phyloP scores from a whole-genome alignment of 2,113 vertebrate genomes.

The Microtus montanus region DNA sequence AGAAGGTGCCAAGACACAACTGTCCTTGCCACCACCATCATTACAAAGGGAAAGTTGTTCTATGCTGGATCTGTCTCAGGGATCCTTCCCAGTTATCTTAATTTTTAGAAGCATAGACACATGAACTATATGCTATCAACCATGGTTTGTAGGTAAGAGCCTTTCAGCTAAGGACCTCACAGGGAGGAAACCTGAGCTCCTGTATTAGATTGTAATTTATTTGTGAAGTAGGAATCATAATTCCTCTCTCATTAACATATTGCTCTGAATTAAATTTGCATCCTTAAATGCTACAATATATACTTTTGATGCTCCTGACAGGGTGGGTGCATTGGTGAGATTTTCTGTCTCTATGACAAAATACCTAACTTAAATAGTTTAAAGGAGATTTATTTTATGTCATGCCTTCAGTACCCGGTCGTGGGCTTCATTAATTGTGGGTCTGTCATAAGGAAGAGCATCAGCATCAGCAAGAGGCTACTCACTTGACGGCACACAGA shows the following conservation, averaged over 20 bases:
- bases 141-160: not conserved
- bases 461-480: not conserved
- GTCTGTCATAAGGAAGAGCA: not conserved
- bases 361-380: not conserved
- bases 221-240: not conserved
- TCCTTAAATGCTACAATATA: not conserved
- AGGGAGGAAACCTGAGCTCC: not conserved
- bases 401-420: too few species aligned
- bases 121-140: not conserved
- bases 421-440: not conserved
- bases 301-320: not conserved
- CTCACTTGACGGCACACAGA: not conserved
- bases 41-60: not conserved
- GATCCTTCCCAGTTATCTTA: not conserved
- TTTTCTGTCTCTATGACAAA: not conserved
- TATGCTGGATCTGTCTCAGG: not conserved
- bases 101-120: not conserved
- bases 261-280: not conserved
- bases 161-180: too few species aligned
- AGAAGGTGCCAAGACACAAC: not conserved
- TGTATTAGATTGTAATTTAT: not conserved
- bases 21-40: not conserved
- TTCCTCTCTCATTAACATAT: not conserved
- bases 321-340: not conserved
- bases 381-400: not conserved